Evolutionary conservation across 2,797 vertebrate genomes (phyloP), one percentile per base, ranked within the genome.

Genomic region (Hypotaenidia philippensis): DNA sequence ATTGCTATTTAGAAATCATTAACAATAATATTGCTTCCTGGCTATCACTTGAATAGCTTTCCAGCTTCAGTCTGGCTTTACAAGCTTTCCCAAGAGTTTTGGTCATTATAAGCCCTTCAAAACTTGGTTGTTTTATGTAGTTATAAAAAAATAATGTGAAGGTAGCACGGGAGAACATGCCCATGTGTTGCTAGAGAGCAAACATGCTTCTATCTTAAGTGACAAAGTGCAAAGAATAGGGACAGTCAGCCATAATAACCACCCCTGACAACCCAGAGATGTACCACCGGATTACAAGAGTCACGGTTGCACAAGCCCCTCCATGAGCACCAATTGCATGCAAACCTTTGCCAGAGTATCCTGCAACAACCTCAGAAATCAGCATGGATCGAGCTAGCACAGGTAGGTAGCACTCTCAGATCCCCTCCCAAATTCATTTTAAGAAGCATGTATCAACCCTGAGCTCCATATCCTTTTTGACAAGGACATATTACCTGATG

Each of bases 401-500:
- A 80, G 49, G 40, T 10, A 63, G 20, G 3, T 34, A 78, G 63
- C 11, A 9, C 13, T 32, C 52, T 36, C 13, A 0, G 50, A 60
- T 41, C 3, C 19, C 31, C 34, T 66, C 61, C 10, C 3, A n/a
- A 65, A 55, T 63, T 85, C 26, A 44, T 86, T 92, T 78, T 15
- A 26, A 64, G 84, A 84, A 91, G 59, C 14, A 36, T 9, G 17
- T 44, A 27, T 80, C 84, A 89, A 22, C 55, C 23, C 23, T 19
- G 18, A 75, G 47, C 8, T 78, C 64, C 34, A 10, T 64, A 69
- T 83, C 79, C 45, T 61, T 94, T 95, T 69, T 92, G 72, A 87
- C 85, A 96, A 93, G 86, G 93, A 56, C 83, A 18, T 87, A 52
- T 99, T 99, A 99, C 99, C 98, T 99, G 99, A 98, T 98, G 98